These are phyloP conservation scores for Myotis davidii DNA, from an alignment of 2,113 vertebrate genomes.

Conservation along the genomic window DNA sequence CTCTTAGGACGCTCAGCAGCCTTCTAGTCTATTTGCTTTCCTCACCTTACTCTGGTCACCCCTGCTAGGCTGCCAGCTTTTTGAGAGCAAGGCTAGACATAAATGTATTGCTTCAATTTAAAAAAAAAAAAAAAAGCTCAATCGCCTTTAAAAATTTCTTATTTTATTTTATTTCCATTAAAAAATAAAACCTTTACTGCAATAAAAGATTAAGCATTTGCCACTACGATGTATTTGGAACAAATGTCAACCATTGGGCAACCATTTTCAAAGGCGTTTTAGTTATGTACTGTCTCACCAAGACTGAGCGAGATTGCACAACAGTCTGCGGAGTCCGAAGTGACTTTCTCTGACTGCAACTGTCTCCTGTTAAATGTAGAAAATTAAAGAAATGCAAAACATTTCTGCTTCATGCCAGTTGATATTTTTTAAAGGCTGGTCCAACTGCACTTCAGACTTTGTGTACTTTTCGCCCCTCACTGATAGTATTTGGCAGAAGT, in stretches of 20 bases:
- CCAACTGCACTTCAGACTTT: constrained; percentile 64
- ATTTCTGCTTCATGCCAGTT: constrained; percentile 36
- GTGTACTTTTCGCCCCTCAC: constrained; percentile 46
- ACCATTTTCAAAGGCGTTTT: constrained; percentile 78
- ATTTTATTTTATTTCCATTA: background rate
- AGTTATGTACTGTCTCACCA: constrained; percentile 74
- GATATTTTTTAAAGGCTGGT: constrained; percentile 62
- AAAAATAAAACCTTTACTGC: background rate
- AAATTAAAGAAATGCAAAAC: constrained; percentile 44
- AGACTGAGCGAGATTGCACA: constrained; percentile 77
- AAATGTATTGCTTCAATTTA: background rate
- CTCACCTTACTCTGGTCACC: background rate
- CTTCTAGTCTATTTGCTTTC: background rate
- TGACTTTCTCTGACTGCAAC: constrained; percentile 26
- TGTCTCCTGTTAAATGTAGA: constrained; percentile 56
- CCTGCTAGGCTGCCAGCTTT: background rate
- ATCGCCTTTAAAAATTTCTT: background rate
- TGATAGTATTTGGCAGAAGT: constrained; percentile 80
- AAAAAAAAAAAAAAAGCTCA: constrained; percentile 13
- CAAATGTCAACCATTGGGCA: constrained; percentile 71
- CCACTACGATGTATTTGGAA: constrained; percentile 56
- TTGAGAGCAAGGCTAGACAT: background rate
- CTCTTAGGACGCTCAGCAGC: background rate
- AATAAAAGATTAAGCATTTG: constrained; percentile 51
- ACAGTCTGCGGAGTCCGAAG: constrained; percentile 57